Evolutionary conservation across 1,140 invertebrate genomes (phyloP), one percentile per base, ranked within the genome.

Genomic region (Phymastichus coffea): DNA sequence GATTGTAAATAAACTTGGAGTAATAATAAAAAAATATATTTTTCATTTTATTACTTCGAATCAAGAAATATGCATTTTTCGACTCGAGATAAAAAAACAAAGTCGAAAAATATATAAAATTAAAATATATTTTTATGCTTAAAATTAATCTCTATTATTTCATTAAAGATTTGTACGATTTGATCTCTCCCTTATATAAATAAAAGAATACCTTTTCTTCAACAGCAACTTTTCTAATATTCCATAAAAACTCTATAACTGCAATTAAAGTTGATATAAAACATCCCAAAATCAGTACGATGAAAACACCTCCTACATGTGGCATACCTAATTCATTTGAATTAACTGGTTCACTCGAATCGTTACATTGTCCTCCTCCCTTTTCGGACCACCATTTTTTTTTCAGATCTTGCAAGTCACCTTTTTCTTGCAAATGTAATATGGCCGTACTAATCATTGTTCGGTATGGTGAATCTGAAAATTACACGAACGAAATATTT

Each of bases 281-380:
- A 43, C 87, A 86, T 0, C 91, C 91, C 19, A 83, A 82, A 2
- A 88, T 83, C 0, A 97, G 77, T 0, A 96, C 92, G 1, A 96
- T 85, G 74, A 95, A 97, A 10, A 97, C 92, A 47, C 94, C 95
- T 54, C 93, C 92, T 8, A 97, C 90, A 63, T 94, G 91, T 20
- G 86, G 84, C 30, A 96, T 82, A 15, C 86, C 87, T 44, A 91
- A 72, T 69, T 89, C 87, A 23, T 67, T 70, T 1, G 70, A 68
- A 30, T 57, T 67, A 0, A 40, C 57, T 2, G 41, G 17, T 8
- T 48, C 17, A 44, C 48, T n/a, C 6, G 68, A 57, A 17, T 54
- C 48, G 4, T 58, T 61, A 6, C 10, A 22, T 48, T 73, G 77
- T 7, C 61, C 38, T n/a, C 80, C 72, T 9, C 66, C 68, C 19